Evolutionary conservation across 2,888 invertebrate species (phyloP).

Genomic region (Steromphala cineraria): DNA sequence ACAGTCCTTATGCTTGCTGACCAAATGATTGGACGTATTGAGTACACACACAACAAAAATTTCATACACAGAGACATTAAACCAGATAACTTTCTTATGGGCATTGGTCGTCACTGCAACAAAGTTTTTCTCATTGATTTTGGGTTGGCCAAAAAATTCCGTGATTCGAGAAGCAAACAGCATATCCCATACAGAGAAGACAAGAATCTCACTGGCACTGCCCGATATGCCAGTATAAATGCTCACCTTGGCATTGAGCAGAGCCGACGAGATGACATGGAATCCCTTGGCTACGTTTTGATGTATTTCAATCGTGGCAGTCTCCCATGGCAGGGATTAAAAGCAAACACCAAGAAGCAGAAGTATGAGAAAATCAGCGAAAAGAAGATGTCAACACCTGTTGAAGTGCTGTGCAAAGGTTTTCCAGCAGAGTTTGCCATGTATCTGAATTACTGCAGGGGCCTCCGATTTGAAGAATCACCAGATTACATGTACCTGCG

Average conservation of each 20-base stretch:
- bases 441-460: slow-evolving; percentile 99
- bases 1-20: slow-evolving; percentile 99
- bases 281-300: slow-evolving; percentile 98
- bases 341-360: slow-evolving; percentile 97
- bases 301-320: slow-evolving; percentile 98
- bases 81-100: slow-evolving; percentile 80
- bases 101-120: slow-evolving; percentile 75
- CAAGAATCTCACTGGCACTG: slow-evolving; percentile 76
- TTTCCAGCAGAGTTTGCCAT: slow-evolving; percentile 99
- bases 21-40: slow-evolving; percentile 86
- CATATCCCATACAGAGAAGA: slow-evolving; percentile 91
- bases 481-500: slow-evolving; percentile 99
- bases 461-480: slow-evolving; percentile 97
- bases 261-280: slow-evolving; percentile 99
- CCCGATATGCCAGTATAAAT: slow-evolving; percentile 98
- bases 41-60: slow-evolving; percentile 98
- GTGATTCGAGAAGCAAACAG: slow-evolving; percentile 92
- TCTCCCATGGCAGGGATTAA: slow-evolving; percentile 97
- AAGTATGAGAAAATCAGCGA: slow-evolving; percentile 99
- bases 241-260: slow-evolving; percentile 99
- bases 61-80: slow-evolving; percentile 92
- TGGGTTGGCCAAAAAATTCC: slow-evolving; percentile 98
- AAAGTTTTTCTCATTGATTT: slow-evolving; percentile 97
- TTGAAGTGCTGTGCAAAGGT: slow-evolving; percentile 98
- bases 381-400: slow-evolving; percentile 99